phyloP scores from a whole-genome alignment of 1,140 invertebrate species.

The Bombus ignitus region DNA sequence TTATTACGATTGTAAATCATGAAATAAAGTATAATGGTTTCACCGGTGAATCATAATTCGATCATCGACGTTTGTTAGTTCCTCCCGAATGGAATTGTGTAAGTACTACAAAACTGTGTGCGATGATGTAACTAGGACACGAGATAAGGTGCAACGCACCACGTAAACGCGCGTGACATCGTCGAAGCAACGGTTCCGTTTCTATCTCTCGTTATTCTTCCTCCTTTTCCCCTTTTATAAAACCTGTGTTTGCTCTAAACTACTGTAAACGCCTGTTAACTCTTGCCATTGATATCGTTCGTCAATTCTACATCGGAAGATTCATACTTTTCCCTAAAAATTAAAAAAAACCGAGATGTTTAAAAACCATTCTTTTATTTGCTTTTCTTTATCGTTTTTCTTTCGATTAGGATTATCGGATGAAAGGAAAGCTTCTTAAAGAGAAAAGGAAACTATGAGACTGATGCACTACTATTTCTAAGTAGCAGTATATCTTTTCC shows the following conservation, averaged over 20 bases:
- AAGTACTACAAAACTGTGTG: slow-evolving; percentile 52
- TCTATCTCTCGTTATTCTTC: slow-evolving; percentile 43
- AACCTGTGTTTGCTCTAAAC: slow-evolving; percentile 59
- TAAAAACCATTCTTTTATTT: background rate
- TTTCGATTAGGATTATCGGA: background rate
- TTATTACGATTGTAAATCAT: background rate
- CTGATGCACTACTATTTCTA: background rate
- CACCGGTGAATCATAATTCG: background rate
- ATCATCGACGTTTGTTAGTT: slow-evolving; percentile 5
- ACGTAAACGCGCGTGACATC: slow-evolving; percentile 64
- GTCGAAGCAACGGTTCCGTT: slow-evolving; percentile 43
- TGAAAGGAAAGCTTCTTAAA: background rate
- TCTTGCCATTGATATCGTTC: slow-evolving; percentile 64
- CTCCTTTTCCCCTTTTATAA: slow-evolving; percentile 32
- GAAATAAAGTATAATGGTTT: background rate
- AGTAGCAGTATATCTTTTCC: background rate
- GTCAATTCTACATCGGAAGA: slow-evolving; percentile 52
- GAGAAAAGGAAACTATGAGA: background rate
- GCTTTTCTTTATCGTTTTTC: background rate
- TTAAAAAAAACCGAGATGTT: background rate
- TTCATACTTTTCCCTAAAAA: slow-evolving; percentile 53
- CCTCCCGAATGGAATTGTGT: slow-evolving; percentile 51
- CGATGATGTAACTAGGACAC: slow-evolving; percentile 68
- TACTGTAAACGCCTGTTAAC: slow-evolving; percentile 47
- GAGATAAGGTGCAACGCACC: slow-evolving; percentile 67